Evolutionary conservation across 2,797 vertebrate genomes (phyloP), one percentile per base, ranked within the genome.

Genomic region (Leptoclinus maculatus): DNA sequence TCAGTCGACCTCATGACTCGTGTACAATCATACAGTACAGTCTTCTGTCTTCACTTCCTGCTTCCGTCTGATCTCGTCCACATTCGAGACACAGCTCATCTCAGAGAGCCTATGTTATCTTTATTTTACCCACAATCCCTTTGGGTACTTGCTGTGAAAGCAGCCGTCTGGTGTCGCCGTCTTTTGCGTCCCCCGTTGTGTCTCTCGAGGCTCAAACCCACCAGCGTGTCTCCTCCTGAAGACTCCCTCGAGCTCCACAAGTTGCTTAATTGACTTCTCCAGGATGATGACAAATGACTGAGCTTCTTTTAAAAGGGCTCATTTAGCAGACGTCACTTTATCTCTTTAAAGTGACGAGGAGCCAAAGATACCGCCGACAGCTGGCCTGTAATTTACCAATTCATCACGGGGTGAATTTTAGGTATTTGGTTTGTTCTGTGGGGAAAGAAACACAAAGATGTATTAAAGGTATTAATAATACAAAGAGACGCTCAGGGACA

Each of bases 261-360:
- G 83, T 88, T 84, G 81, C 84, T 78, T 90, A 90, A 92, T 88
- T 83, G 92, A 93, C 90, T 88, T 87, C 83, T 78, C 62, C 63
- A 39, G 78, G 82, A 91, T 92, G 88, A 89, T 92, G 90, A 91
- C 90, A 92, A 91, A 92, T 89, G 90, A 91, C 60, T 51, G 53
- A 27, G 79, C 85, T 87, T 17, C 5, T 93, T 86, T 79, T 29
- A 29, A 77, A 88, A 91, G 73, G 92, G 83, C 84, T 93, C 91
- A 90, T 94, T 94, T 92, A 90, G 81, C 87, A 83, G 72, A 5
- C 60, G 79, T 86, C 88, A 87, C 88, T 93, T 85, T 85, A 90
- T 92, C 90, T 88, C 77, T n/a, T n/a, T 85, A 70, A 80, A 81
- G 66, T 87, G 87, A 93, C 93, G 51, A 92, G 90, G 85, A 93